phyloP scores from a whole-genome alignment of 92 coral and sea anemone genomes.

The Heteractis magnifica region DNA sequence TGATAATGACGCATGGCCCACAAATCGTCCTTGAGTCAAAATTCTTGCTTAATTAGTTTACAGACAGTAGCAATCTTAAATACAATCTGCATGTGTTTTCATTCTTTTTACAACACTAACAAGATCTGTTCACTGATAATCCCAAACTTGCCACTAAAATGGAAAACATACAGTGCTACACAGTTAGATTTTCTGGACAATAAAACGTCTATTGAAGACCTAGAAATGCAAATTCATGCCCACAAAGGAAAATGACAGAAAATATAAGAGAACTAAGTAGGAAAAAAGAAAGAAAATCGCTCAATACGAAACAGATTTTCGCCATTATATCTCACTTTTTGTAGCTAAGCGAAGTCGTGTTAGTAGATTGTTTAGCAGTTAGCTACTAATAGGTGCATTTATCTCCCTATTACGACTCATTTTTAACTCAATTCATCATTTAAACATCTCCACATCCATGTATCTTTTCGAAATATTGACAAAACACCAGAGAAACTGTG shows the following conservation, averaged over 20 bases:
- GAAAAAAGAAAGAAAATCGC: not conserved
- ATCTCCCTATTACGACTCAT: not conserved
- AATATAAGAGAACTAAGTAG: too few relatives aligned
- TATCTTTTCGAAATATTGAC: not conserved
- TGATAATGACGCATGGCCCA: not conserved
- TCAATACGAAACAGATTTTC: not conserved
- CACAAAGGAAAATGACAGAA: not conserved
- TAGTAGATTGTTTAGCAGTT: not conserved
- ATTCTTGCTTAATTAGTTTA: not conserved
- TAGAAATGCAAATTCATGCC: not conserved
- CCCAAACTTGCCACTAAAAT: not conserved
- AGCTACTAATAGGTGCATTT: not conserved
- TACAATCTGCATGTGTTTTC: not conserved
- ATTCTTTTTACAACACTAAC: not conserved
- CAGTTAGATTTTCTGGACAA: not conserved
- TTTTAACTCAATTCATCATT: not conserved
- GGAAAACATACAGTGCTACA: not conserved
- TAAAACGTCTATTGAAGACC: not conserved
- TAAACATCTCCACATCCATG: too few relatives aligned
- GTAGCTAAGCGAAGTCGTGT: not conserved
- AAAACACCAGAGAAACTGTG: not conserved
- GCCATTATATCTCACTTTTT: not conserved
- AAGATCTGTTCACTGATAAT: not conserved
- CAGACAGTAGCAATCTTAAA: constrained; percentile 8
- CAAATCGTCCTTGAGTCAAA: not conserved